Evolutionary conservation across 2,113 vertebrate genomes (phyloP).

Genomic region (Pseudopipra pipra): DNA sequence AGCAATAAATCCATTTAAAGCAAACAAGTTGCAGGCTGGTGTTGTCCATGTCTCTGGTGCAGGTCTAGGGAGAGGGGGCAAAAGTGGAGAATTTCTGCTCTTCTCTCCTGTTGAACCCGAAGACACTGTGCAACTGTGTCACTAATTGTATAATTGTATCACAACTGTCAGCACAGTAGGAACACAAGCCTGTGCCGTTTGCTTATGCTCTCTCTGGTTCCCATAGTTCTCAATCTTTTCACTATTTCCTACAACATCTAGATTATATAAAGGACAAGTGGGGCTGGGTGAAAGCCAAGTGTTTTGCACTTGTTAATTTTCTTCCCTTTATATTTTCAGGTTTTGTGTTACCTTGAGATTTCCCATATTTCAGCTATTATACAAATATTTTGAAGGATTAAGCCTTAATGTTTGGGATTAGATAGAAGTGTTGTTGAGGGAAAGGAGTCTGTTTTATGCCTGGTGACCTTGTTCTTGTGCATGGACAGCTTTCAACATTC

Average conservation of each 20-base stretch:
- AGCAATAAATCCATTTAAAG: background rate
- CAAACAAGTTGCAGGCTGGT: background rate
- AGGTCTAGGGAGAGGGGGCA: background rate
- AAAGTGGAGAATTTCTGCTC: background rate
- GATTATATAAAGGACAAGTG: background rate
- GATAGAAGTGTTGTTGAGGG: background rate
- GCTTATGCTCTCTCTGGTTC: background rate
- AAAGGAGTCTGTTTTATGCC: background rate
- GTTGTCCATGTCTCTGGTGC: background rate
- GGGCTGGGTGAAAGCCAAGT: background rate
- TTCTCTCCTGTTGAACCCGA: background rate
- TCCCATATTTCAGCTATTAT: background rate
- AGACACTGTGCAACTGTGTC: background rate
- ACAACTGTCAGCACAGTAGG: background rate
- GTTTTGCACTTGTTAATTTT: background rate
- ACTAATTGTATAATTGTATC: background rate
- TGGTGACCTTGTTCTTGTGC: background rate
- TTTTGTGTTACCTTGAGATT: background rate
- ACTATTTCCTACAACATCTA: background rate
- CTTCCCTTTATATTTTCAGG: background rate
- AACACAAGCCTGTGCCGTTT: background rate
- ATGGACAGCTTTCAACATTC: background rate
- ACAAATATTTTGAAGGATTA: background rate
- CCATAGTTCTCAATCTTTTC: background rate
- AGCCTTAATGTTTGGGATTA: background rate